These are phyloP conservation scores for Nycticryphes semicollaris DNA, from an alignment of 2,113 vertebrate species.

Conservation along the genomic window DNA sequence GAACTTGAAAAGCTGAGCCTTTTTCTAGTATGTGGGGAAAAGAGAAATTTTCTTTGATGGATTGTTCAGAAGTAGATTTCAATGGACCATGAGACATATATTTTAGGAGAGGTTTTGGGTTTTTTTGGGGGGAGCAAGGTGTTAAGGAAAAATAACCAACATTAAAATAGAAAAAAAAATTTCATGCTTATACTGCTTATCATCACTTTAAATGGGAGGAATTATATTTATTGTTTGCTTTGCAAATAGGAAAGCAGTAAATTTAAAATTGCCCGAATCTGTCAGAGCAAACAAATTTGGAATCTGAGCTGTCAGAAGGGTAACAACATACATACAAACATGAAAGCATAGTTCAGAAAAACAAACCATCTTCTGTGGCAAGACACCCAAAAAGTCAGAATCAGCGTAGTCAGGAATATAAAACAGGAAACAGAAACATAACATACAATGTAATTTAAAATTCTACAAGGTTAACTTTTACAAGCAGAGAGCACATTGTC, in stretches of 20 bases:
- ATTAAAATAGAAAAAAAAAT: neutral
- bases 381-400: slow-evolving; percentile 61
- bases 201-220: neutral
- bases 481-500: slow-evolving; percentile 74
- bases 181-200: neutral
- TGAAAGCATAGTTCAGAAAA: slow-evolving; percentile 64
- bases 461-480: slow-evolving; percentile 75
- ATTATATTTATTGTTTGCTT: neutral
- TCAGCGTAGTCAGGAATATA: slow-evolving; percentile 68
- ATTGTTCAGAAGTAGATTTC: neutral
- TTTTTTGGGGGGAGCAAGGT: neutral
- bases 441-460: slow-evolving; percentile 63
- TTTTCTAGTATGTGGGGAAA: neutral
- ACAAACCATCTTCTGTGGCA: slow-evolving; percentile 53
- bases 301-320: slow-evolving; percentile 62
- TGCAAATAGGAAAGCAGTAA: slow-evolving; percentile 13
- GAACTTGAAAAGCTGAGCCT: neutral
- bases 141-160: neutral
- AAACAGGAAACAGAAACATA: slow-evolving; percentile 75
- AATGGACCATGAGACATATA: neutral
- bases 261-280: slow-evolving; percentile 33
- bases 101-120: neutral
- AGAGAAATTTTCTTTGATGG: neutral
- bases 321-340: slow-evolving; percentile 56
- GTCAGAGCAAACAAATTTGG: slow-evolving; percentile 41